These are phyloP conservation scores for Darevskia mixta DNA, from an alignment of 2,797 vertebrate genomes.

Conservation along the genomic window DNA sequence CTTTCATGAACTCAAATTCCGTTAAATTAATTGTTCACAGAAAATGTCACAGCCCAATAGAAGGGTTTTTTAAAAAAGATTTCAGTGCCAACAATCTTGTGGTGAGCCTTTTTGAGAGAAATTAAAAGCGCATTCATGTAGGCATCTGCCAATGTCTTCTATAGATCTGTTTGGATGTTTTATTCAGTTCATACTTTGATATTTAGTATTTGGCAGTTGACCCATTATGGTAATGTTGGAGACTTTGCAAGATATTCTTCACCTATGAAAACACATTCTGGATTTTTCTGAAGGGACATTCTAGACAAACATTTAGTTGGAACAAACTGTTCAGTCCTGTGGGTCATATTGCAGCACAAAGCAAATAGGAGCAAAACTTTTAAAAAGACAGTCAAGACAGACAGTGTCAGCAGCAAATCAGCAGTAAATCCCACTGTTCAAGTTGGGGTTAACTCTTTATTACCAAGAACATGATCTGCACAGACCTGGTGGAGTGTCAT, in stretches of 20 bases:
- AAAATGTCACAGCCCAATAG: conserved; percentile 13
- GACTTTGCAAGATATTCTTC: background rate
- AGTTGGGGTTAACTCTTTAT: too few relatives aligned
- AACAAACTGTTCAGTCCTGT: background rate
- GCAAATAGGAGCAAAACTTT: background rate
- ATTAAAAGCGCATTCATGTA: conserved; percentile 14
- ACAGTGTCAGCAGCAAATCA: too few relatives aligned
- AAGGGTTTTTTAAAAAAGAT: conserved; percentile 7
- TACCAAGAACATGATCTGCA: too few relatives aligned
- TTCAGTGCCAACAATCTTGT: conserved; percentile 8
- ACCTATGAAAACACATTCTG: conserved; percentile 11
- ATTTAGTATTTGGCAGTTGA: conserved; percentile 5
- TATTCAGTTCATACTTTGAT: background rate
- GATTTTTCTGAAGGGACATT: background rate
- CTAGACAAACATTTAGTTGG: background rate
- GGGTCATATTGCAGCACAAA: background rate
- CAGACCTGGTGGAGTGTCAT: too few relatives aligned
- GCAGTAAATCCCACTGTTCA: too few relatives aligned
- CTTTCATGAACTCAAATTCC: conserved; percentile 35
- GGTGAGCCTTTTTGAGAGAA: conserved; percentile 37
- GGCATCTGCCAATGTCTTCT: conserved; percentile 17
- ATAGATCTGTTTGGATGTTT: conserved; percentile 8
- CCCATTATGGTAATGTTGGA: background rate
- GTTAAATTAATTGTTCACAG: conserved; percentile 37
- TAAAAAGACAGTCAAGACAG: too few relatives aligned